Evolutionary conservation across 30 jellyfish, hydroid and myxozoan species (phyloP), one percentile per base, ranked within the genome.

Genomic region (Aurelia coerulea): DNA sequence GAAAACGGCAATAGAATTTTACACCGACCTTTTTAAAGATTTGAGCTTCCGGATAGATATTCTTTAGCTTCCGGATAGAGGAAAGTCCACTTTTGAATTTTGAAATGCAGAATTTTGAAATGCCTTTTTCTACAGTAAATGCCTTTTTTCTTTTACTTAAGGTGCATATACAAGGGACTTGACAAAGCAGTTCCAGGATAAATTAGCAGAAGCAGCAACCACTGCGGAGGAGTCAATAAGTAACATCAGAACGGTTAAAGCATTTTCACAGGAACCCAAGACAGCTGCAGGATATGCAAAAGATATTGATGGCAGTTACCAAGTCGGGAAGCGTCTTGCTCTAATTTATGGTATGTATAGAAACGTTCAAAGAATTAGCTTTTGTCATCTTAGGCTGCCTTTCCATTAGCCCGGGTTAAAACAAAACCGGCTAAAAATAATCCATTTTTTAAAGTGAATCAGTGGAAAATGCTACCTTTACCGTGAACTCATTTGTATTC

Each of bases 181-280:
- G 81, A 97, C 77, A 51, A 93, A 87, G 87, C 78, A 62, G 63
- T 93, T 93, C 68, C 98, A 93, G 79, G 98, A 93, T 62, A 93
- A 88, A 73, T 81, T 93, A 13, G 98, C 98, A 16, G 90, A 93
- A 29, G 91, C 98, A 29, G 87, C 97, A 1, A 79, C 96, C 16
- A 58, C 92, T 16, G 97, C 98, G 18, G 98, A 93, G 63, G 98
- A 93, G 66, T 64, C 98, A 12, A 76, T 93, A 54, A 84, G 98
- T 69, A 72, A 92, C 52, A 46, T 93, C 16, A 66, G 98, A 62
- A 93, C 98, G 1, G 98, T 93, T n/a, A 87, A 96, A 49, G 78
- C 97, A 42, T 93, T 93, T 56, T 93, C 98, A 10, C 98, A 93
- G 79, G 98, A 93, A 70, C 82, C 89, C 12, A 93, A 93, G 79